Percentiles rank a stretch among this genome's conserved stretches.
Evolutionary conservation across 1,140 invertebrate genomes (phyloP).

Genomic region (Rhysida immarginata): DNA sequence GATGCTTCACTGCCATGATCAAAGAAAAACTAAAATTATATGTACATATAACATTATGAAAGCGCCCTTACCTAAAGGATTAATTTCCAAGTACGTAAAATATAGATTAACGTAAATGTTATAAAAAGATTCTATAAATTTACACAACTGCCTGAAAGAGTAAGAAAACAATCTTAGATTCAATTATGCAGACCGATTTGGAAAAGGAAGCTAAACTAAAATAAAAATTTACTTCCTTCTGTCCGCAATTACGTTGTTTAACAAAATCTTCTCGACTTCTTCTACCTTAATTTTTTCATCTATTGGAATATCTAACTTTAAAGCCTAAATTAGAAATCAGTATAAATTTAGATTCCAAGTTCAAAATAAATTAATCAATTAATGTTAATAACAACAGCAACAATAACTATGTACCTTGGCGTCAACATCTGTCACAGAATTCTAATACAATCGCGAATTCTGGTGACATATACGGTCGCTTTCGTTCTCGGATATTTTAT

Average conservation of each 20-base stretch:
- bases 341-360: too few species aligned
- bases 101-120: constrained; percentile 78
- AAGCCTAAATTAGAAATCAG: too few species aligned
- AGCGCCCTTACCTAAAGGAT: constrained; percentile 64
- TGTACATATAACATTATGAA: too few species aligned
- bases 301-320: too few species aligned
- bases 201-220: not conserved
- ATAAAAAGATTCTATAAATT: constrained; percentile 80
- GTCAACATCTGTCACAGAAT: constrained; percentile 97
- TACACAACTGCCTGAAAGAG: too few species aligned
- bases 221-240: constrained; percentile 48
- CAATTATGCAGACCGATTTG: not conserved
- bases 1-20: too few species aligned
- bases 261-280: constrained; percentile 43
- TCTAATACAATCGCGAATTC: too few species aligned
- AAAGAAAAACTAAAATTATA: too few species aligned
- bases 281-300: constrained; percentile 40
- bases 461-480: too few species aligned
- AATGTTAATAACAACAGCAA: too few species aligned
- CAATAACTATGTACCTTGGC: constrained; percentile 49
- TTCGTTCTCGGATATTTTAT: too few species aligned
- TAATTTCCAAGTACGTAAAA: constrained; percentile 99
- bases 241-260: constrained; percentile 47
- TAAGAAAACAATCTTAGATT: not conserved
- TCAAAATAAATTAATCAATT: too few species aligned